A percentile compares a stretch with the other conserved stretches of the same genome.
phyloP scores from a whole-genome alignment of 1,140 invertebrate genomes.

The Branchinecta lindahli region DNA sequence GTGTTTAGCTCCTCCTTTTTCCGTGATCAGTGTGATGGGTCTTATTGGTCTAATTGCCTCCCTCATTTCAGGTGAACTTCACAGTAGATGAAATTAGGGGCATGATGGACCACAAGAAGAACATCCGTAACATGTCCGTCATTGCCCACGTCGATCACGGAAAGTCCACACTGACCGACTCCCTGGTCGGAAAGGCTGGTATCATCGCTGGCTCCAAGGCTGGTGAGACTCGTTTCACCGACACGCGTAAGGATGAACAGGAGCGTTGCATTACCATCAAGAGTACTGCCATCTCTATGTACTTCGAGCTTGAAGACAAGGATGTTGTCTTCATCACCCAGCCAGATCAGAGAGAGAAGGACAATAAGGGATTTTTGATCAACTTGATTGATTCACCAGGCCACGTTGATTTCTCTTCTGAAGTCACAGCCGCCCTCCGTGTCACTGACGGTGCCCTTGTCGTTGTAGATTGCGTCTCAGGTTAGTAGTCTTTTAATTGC shows the following conservation, averaged over 20 bases:
- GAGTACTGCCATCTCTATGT: slow-evolving; percentile 98
- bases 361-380: slow-evolving; percentile 84
- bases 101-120: slow-evolving; percentile 99
- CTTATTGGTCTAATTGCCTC: slow-evolving; percentile 1
- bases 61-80: slow-evolving; percentile 83
- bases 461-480: slow-evolving; percentile 98
- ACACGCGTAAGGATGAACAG: slow-evolving; percentile 98
- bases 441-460: slow-evolving; percentile 98
- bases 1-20: neutral
- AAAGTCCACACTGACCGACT: slow-evolving; percentile 98
- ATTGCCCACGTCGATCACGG: slow-evolving; percentile 99
- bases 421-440: slow-evolving; percentile 95
- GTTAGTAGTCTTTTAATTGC: slow-evolving; percentile 36
- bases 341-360: slow-evolving; percentile 72
- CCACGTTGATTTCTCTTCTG: slow-evolving; percentile 98
- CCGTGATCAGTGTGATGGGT: neutral
- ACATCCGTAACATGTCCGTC: slow-evolving; percentile 99
- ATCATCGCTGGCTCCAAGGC: slow-evolving; percentile 97
- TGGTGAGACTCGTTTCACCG: slow-evolving; percentile 96
- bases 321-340: slow-evolving; percentile 79
- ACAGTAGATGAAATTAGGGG: slow-evolving; percentile 98
- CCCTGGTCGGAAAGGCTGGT: slow-evolving; percentile 97
- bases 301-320: slow-evolving; percentile 83
- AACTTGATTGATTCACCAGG: slow-evolving; percentile 98
- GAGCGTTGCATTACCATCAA: slow-evolving; percentile 99